These are phyloP conservation scores for Pseudorectes ferrugineus DNA, from an alignment of 2,113 vertebrate genomes.

Conservation along the genomic window DNA sequence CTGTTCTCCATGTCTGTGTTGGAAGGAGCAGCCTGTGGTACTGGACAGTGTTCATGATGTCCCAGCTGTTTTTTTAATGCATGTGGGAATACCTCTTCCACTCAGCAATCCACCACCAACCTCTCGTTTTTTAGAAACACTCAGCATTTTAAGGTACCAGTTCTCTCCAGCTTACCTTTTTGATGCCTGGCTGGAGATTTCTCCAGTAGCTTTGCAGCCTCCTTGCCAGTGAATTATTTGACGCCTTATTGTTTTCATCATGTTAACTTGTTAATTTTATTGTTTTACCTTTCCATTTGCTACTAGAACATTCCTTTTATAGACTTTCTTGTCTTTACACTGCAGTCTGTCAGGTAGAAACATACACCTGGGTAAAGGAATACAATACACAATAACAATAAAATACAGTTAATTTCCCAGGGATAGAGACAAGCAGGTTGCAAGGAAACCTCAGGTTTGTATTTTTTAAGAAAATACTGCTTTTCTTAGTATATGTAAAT, in stretches of 20 bases:
- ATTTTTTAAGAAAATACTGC: background rate
- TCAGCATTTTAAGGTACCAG: background rate
- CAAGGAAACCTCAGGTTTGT: background rate
- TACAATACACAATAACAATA: background rate
- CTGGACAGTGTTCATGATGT: background rate
- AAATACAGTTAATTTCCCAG: background rate
- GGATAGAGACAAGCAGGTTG: background rate
- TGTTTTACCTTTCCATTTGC: background rate
- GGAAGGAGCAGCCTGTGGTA: background rate
- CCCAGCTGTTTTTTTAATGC: background rate
- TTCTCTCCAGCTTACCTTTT: background rate
- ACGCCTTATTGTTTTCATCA: background rate
- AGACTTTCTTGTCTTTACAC: background rate
- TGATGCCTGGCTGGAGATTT: background rate
- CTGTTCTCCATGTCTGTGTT: background rate
- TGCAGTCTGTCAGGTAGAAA: background rate
- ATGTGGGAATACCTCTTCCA: background rate
- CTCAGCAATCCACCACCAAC: background rate
- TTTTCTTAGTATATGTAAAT: background rate
- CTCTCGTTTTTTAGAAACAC: background rate
- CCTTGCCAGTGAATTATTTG: background rate
- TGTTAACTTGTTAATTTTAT: background rate
- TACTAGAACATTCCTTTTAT: background rate
- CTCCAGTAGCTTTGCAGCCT: background rate
- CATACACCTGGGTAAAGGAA: background rate